Percentiles rank a stretch among this genome's conserved stretches.
Conservation (phyloP, 2,888 invertebrate genomes). For the Autographa pulchrina region DNA sequence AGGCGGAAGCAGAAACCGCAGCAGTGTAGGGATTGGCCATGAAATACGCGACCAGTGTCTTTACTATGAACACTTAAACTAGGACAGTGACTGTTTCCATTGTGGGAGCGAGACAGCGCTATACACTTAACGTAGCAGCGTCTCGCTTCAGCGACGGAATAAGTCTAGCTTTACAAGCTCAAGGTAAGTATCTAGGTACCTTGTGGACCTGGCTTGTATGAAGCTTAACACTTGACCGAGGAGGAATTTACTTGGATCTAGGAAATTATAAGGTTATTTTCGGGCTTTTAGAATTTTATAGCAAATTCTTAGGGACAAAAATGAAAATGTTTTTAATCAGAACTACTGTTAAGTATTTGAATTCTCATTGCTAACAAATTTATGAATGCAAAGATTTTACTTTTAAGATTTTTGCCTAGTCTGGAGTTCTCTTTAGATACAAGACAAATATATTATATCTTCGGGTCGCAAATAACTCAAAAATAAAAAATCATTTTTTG, state of each 20-base stretch:
- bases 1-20: slow-evolving; percentile 75
- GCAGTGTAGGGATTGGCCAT: slow-evolving; percentile 65
- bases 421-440: no score
- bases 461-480: neutral
- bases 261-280: neutral
- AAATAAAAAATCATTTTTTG: no score
- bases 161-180: no score
- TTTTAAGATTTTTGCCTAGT: neutral
- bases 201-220: neutral
- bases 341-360: no score
- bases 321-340: no score
- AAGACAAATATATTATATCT: neutral
- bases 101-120: slow-evolving; percentile 21
- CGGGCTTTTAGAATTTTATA: neutral
- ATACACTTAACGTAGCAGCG: neutral
- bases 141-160: no score
- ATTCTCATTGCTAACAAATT: no score
- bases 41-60: slow-evolving; percentile 52
- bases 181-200: no score
- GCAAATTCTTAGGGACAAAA: neutral
- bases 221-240: neutral
- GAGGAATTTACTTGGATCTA: neutral
- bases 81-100: slow-evolving; percentile 28
- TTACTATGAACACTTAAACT: slow-evolving; percentile 10
- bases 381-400: neutral